phyloP scores from a whole-genome alignment of 2,888 invertebrate genomes.

The Erpobdella octoculata region DNA sequence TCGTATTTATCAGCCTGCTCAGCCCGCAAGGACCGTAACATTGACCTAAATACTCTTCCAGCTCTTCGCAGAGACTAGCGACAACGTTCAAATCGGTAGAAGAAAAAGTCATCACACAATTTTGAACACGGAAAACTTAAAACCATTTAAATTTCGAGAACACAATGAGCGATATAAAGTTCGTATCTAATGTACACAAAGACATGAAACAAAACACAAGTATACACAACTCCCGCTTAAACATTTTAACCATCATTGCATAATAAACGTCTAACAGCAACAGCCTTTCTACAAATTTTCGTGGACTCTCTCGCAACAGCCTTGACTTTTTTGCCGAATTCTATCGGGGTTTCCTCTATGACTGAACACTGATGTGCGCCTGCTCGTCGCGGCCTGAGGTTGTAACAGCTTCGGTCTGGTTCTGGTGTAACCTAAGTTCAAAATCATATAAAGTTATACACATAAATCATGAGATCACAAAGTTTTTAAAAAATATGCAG shows the following conservation, averaged over 20 bases:
- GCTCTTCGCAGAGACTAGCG: neutral
- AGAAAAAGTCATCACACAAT: too few relatives aligned
- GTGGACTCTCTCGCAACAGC: neutral
- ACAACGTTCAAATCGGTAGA: neutral
- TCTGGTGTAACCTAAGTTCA: too few relatives aligned
- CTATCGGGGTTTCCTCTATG: neutral
- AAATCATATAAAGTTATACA: too few relatives aligned
- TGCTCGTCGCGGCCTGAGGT: neutral
- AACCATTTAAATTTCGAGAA: neutral
- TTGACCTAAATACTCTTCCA: neutral
- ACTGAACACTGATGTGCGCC: neutral
- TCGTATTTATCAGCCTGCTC: neutral
- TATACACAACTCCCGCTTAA: too few relatives aligned
- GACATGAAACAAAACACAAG: neutral
- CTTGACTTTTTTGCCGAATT: slow-evolving; percentile 1
- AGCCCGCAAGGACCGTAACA: neutral
- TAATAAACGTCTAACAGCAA: too few relatives aligned
- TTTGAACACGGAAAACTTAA: neutral
- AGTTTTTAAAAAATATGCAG: too few relatives aligned
- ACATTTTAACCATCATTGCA: neutral
- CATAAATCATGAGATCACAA: too few relatives aligned
- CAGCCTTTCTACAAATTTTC: neutral
- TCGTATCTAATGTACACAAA: neutral
- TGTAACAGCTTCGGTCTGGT: too few relatives aligned
- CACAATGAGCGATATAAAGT: neutral